A percentile compares a stretch with the other conserved stretches of the same genome.
These are phyloP conservation scores for Acholoe squamosa DNA, from an alignment of 2,888 invertebrate species.

Conservation along the genomic window DNA sequence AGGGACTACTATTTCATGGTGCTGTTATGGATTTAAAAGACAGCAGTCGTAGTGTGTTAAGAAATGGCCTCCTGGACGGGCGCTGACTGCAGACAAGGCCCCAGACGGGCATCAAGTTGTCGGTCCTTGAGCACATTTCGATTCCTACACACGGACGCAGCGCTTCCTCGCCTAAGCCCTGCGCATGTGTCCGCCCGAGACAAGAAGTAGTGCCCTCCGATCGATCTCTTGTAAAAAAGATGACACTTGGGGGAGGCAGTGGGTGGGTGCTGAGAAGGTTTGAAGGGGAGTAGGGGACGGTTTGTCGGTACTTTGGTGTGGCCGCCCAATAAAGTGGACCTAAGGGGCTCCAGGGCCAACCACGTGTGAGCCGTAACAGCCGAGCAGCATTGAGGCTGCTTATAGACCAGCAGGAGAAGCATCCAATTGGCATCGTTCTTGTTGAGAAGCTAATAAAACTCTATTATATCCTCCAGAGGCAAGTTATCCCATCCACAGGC, in stretches of 20 bases:
- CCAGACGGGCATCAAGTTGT: slow-evolving; percentile 9
- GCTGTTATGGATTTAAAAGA: no score
- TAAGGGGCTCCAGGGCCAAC: no score
- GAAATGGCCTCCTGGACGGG: not conserved
- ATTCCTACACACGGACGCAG: not conserved
- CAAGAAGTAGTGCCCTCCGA: slow-evolving; percentile 19
- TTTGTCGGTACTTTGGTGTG: not conserved
- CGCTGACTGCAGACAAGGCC: not conserved
- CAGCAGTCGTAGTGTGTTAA: no score
- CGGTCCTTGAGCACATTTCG: not conserved
- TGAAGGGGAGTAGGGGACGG: not conserved
- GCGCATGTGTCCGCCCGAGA: slow-evolving; percentile 24
- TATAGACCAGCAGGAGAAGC: no score
- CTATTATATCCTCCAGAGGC: no score
- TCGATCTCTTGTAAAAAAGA: slow-evolving; percentile 24
- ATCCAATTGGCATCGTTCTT: no score
- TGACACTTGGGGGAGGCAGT: not conserved
- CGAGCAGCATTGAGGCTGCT: no score
- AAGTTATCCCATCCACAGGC: no score
- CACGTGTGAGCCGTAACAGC: no score
- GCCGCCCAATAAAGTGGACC: no score
- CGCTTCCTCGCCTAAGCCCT: not conserved
- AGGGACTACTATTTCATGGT: no score
- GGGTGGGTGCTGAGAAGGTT: slow-evolving; percentile 9
- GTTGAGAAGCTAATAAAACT: no score